Conservation (phyloP, 2,888 invertebrate species). For the Drosophila borborema region DNA sequence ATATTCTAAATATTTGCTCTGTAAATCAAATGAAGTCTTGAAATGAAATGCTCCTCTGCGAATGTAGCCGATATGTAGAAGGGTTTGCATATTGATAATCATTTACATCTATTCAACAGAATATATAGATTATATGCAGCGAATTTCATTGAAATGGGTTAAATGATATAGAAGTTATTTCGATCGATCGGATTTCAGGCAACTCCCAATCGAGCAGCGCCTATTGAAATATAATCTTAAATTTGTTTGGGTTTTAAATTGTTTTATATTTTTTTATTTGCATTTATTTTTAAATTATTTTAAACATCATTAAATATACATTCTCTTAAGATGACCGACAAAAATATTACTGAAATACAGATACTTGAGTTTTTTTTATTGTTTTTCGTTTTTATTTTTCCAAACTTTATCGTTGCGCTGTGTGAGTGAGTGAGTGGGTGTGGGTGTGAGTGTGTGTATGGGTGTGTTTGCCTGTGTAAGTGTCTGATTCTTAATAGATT, state of each 20-base stretch:
- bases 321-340: constrained; percentile 64
- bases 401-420: constrained; percentile 24
- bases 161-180: not conserved
- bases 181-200: not conserved
- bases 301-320: constrained; percentile 73
- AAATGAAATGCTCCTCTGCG: not conserved
- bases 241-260: not conserved
- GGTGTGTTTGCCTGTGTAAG: not conserved
- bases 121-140: not conserved
- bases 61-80: not conserved
- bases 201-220: not conserved
- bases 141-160: not conserved
- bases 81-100: not conserved
- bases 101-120: not conserved
- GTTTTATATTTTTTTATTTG: not conserved
- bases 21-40: not conserved
- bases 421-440: constrained; percentile 9
- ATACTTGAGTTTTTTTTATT: constrained; percentile 18
- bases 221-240: too few species aligned
- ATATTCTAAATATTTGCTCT: not conserved
- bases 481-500: constrained; percentile 13
- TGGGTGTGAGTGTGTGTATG: not conserved
- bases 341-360: constrained; percentile 41
- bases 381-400: constrained; percentile 7
- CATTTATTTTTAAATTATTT: constrained; percentile 55